These are phyloP conservation scores for Gryllus bimaculatus DNA, from an alignment of 1,140 invertebrate genomes.

Conservation along the genomic window DNA sequence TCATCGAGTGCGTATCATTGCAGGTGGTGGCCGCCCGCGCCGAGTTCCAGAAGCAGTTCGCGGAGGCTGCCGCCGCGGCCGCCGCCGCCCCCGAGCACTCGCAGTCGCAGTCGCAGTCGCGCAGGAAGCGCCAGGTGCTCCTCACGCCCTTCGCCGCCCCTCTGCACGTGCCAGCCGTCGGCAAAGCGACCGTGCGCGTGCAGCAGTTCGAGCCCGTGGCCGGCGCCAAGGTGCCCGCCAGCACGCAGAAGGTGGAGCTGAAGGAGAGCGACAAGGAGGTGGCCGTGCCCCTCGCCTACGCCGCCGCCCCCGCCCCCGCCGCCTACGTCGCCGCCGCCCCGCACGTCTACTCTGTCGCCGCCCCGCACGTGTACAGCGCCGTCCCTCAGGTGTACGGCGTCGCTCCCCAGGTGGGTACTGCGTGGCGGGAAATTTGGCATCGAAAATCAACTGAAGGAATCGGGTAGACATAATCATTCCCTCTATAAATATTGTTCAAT, in stretches of 20 bases:
- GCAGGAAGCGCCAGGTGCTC: slow-evolving; percentile 2
- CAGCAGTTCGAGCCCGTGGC: slow-evolving; percentile 20
- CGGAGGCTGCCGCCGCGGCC: slow-evolving; percentile 21
- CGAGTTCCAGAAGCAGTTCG: slow-evolving; percentile 21
- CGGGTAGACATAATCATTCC: too few species aligned
- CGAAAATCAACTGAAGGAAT: too few species aligned
- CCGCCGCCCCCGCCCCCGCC: slow-evolving; percentile 3
- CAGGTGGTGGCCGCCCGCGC: slow-evolving; percentile 22
- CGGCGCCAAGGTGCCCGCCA: slow-evolving; percentile 18
- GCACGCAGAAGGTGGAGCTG: slow-evolving; percentile 21
- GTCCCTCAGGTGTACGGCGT: too few species aligned
- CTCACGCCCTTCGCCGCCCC: background rate
- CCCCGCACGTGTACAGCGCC: background rate
- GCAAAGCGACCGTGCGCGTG: slow-evolving; percentile 16
- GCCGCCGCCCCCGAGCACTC: slow-evolving; percentile 19
- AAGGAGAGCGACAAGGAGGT: slow-evolving; percentile 21
- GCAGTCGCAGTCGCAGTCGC: background rate
- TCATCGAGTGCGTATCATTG: background rate
- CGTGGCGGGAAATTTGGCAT: too few species aligned
- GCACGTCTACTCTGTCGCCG: slow-evolving; percentile 1
- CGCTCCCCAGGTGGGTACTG: too few species aligned
- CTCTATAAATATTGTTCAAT: too few species aligned
- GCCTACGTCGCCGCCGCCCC: background rate
- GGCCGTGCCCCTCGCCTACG: background rate
- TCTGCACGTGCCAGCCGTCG: background rate